Evolutionary conservation across 23 tunicate species (phyloP).

Genomic region (Halocynthia aurantium): DNA sequence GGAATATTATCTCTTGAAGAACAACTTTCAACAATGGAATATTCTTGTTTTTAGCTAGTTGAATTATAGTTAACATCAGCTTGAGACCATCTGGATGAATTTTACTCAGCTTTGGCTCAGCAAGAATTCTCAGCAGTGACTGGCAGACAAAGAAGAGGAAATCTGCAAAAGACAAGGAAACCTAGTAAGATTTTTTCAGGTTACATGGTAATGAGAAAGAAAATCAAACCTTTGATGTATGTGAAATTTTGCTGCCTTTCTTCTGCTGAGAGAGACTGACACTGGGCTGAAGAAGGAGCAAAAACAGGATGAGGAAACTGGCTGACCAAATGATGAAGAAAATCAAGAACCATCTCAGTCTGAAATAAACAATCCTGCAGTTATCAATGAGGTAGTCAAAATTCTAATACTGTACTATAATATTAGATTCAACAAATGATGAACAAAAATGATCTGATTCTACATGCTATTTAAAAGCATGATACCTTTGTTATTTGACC

Average conservation of each 20-base stretch:
- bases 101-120: constrained; percentile 7
- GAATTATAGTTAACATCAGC: constrained; percentile 18
- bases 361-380: constrained; percentile 1
- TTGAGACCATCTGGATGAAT: constrained; percentile 37
- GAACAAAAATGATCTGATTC: background rate
- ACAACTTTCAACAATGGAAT: constrained; percentile 15
- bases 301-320: constrained; percentile 86
- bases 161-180: constrained; percentile 36
- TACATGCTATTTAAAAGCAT: background rate
- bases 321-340: constrained; percentile 52
- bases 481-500: constrained; percentile 56
- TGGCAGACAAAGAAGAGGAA: constrained; percentile 22
- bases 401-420: background rate
- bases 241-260: background rate
- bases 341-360: constrained; percentile 64
- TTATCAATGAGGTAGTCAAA: background rate
- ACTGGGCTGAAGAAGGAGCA: constrained; percentile 62
- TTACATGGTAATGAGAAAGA: background rate
- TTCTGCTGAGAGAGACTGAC: constrained; percentile 7
- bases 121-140: constrained; percentile 24
- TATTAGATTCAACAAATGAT: background rate
- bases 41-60: constrained; percentile 63
- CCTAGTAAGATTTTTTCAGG: background rate
- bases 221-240: constrained; percentile 25
- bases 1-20: constrained; percentile 7